A percentile compares a stretch with the other conserved stretches of the same genome.
phyloP scores from a whole-genome alignment of 2,797 vertebrate genomes.

The Galaxias olidus region DNA sequence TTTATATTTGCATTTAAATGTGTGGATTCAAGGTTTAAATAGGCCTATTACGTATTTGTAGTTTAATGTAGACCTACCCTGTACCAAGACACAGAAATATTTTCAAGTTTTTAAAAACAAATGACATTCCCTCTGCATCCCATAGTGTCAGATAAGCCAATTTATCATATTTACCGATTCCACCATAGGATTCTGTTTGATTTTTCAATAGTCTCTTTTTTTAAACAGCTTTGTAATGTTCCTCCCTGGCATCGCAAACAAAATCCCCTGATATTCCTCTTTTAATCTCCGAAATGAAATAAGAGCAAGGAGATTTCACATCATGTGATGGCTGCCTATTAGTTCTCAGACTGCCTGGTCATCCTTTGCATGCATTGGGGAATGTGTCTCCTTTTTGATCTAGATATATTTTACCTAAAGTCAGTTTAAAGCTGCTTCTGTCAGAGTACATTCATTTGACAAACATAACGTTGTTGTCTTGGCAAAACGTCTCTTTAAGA shows the following conservation, averaged over 20 bases:
- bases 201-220: constrained; percentile 65
- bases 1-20: no score
- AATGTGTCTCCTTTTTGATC: constrained; percentile 17
- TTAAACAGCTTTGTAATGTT: constrained; percentile 68
- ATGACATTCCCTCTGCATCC: not conserved
- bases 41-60: no score
- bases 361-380: constrained; percentile 38
- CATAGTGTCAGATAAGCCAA: constrained; percentile 46
- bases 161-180: constrained; percentile 50
- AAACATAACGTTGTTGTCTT: not conserved
- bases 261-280: constrained; percentile 72
- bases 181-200: constrained; percentile 50
- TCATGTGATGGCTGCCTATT: constrained; percentile 65
- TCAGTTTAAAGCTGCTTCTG: constrained; percentile 4
- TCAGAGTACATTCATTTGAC: not conserved
- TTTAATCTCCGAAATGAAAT: constrained; percentile 78
- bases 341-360: constrained; percentile 50
- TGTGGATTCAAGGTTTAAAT: no score
- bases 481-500: no score
- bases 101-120: constrained; percentile 2
- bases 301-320: constrained; percentile 72
- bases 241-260: constrained; percentile 56
- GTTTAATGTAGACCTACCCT: no score
- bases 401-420: not conserved
- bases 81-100: not conserved